Evolutionary conservation across 2,113 vertebrate genomes (phyloP).

Genomic region (Triplophysa rosa): DNA sequence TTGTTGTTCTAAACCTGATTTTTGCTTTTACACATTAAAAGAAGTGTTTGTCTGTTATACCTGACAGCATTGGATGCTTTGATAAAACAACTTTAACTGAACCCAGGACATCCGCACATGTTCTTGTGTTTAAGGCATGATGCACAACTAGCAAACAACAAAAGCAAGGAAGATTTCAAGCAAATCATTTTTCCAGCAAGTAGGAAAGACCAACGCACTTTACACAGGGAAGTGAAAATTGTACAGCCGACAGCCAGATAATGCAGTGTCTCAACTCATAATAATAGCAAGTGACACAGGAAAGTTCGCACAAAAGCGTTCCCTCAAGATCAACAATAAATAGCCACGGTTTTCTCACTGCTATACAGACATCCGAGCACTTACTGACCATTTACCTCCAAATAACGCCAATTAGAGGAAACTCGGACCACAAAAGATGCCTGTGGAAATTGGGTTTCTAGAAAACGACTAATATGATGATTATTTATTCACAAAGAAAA

Average conservation of each 20-base stretch:
- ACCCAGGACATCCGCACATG: too few relatives aligned
- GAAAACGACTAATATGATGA: constrained; percentile 20
- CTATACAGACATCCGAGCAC: constrained; percentile 15
- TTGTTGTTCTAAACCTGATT: too few relatives aligned
- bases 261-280: neutral
- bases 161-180: neutral
- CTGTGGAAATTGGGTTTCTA: constrained; percentile 28
- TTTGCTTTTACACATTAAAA: too few relatives aligned
- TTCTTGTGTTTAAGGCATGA: too few relatives aligned
- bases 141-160: neutral
- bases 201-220: neutral
- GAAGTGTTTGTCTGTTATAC: too few relatives aligned
- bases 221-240: constrained; percentile 14
- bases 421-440: constrained; percentile 30
- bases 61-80: too few relatives aligned
- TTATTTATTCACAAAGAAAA: constrained; percentile 25
- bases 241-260: neutral
- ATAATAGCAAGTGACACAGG: constrained; percentile 6
- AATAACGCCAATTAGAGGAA: constrained; percentile 45
- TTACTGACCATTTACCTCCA: constrained; percentile 43
- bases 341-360: constrained; percentile 28
- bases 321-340: constrained; percentile 13
- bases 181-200: neutral
- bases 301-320: constrained; percentile 19
- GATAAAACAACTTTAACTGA: too few relatives aligned